Base-by-base conservation (phyloP, 2,888 invertebrate genomes). In the Sarcophaga variegata region DNA sequence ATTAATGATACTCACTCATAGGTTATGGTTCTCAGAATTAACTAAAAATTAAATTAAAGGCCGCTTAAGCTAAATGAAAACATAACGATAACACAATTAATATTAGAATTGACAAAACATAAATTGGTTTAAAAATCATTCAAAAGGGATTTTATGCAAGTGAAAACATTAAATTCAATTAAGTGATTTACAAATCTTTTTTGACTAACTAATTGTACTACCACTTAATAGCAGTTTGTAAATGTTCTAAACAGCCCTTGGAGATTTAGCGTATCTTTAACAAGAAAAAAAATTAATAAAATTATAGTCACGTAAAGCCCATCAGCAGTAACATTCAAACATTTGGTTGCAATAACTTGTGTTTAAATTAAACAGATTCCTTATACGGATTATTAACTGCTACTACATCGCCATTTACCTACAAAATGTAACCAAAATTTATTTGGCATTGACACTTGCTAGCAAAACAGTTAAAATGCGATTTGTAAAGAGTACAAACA, bases 371-470 rank as follows among this genome's bases (percentile, higher is more conserved):
- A 79, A 64, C 75, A 45, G 74, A 67, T 67, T 67, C 80, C 72
- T 81, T 81, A 86, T 75, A 78, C 81, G 78, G 37, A 10, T 37
- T 37, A 72, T 71, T 22, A 47, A 80, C 63, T 78, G 45, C 25
- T 54, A n/a, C 54, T 54, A 66, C 20, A 62, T 63, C 47, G 75
- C 76, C 54, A 54, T n/a, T 60, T 74, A 64, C 27, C 64, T 78
- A 17, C n/a, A 71, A 71, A 78, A 64, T 75, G 69, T 78, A 87
- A 81, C 83, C 83, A 84, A 85, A 87, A 84, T 87, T 84, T 81
- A 67, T 84, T 84, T 84, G 87, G n/a, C 87, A 84, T 81, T 87
- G 87, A 79, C 83, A 81, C 74, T 83, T 78, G 27, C 63, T 81
- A 25, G 67, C 54, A 84, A 66, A 83, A 81, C 69, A 81, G 22